Evolutionary conservation across 2,113 vertebrate species (phyloP).

Genomic region (Pogona vitticeps): DNA sequence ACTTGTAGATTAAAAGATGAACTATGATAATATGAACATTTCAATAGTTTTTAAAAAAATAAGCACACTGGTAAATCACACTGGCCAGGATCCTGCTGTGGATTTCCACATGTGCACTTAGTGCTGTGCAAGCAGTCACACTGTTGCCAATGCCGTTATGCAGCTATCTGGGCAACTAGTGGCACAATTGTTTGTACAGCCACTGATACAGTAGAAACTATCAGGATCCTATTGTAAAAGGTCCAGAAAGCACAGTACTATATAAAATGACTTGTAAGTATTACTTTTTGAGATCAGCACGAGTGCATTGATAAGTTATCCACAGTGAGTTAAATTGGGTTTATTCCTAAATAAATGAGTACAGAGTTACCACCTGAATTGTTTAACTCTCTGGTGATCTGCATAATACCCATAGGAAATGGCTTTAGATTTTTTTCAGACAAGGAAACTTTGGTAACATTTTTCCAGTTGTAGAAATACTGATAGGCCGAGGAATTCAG

Average conservation of each 20-base stretch:
- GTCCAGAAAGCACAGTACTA: conserved; percentile 7
- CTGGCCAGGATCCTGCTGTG: too few relatives aligned
- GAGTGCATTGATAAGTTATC: neutral
- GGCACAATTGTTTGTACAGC: neutral
- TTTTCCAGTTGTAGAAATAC: neutral
- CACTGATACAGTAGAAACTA: neutral
- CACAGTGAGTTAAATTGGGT: neutral
- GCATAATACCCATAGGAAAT: conserved; percentile 4
- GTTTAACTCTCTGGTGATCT: neutral
- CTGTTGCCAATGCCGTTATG: too few relatives aligned
- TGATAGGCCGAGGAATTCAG: neutral
- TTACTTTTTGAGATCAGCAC: neutral
- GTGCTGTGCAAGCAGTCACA: too few relatives aligned
- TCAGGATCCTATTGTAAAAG: neutral
- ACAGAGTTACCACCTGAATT: neutral
- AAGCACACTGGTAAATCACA: neutral
- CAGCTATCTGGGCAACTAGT: too few relatives aligned
- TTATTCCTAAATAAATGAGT: neutral
- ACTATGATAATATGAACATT: neutral
- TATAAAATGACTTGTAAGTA: conserved; percentile 1
- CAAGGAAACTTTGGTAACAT: neutral
- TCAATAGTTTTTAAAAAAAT: neutral
- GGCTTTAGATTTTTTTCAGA: neutral
- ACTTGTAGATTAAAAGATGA: neutral
- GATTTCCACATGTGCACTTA: too few relatives aligned